A percentile compares a stretch with the other conserved stretches of the same genome.
phyloP scores from a whole-genome alignment of 2,797 vertebrate species.

The Chiloscyllium punctatum region DNA sequence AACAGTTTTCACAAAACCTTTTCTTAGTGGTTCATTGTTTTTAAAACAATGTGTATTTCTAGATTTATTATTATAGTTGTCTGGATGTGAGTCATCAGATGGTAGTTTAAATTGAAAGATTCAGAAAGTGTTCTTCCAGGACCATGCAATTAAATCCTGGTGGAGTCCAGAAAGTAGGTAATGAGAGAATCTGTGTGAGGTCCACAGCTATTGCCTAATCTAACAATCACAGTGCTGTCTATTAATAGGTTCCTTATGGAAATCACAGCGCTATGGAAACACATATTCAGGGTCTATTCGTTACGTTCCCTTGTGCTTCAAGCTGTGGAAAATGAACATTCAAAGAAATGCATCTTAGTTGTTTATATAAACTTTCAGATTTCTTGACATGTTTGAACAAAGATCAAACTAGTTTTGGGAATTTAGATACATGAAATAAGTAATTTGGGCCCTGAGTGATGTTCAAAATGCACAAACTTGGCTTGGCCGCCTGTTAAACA shows the following conservation, averaged over 20 bases:
- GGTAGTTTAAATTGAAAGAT: neutral
- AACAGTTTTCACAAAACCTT: neutral
- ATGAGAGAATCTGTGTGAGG: neutral
- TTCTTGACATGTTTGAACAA: neutral
- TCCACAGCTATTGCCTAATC: neutral
- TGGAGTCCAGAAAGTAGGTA: neutral
- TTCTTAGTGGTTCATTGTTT: conserved; percentile 15
- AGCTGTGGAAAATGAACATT: neutral
- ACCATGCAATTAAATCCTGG: conserved; percentile 13
- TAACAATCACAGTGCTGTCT: neutral
- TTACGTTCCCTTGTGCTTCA: neutral
- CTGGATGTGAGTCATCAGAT: neutral
- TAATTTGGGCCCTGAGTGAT: neutral
- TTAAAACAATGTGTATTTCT: conserved; percentile 11
- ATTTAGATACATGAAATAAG: neutral
- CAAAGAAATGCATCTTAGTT: neutral
- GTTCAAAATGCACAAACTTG: neutral
- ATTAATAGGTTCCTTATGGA: neutral
- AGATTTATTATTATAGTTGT: conserved; percentile 6
- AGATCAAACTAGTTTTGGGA: neutral
- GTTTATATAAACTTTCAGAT: neutral
- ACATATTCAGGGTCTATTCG: neutral
- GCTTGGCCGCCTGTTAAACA: neutral
- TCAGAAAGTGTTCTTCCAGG: neutral
- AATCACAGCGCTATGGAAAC: neutral